phyloP scores from a whole-genome alignment of 2,888 invertebrate species.

The Stenichneumon culpator region DNA sequence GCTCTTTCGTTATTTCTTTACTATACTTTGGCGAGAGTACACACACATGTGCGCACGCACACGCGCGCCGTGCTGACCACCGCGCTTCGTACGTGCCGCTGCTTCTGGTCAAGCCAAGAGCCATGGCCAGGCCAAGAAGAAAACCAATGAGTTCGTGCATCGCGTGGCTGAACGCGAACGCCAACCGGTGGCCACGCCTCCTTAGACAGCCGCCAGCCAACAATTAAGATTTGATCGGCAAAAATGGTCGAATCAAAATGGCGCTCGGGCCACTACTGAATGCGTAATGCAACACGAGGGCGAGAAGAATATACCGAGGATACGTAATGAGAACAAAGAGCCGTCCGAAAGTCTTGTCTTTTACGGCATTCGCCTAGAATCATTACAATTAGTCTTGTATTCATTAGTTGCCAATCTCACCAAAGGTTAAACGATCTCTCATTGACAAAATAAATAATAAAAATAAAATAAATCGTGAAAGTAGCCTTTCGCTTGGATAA shows the following conservation, averaged over 20 bases:
- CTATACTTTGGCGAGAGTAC: not conserved
- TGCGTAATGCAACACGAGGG: slow-evolving; percentile 80
- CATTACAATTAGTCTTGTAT: not conserved
- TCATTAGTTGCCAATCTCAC: not conserved
- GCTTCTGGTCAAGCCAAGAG: slow-evolving; percentile 51
- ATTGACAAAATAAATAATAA: not conserved
- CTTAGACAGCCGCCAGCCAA: slow-evolving; percentile 85
- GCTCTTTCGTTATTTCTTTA: not conserved
- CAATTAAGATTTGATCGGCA: slow-evolving; percentile 86
- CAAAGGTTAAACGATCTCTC: not conserved
- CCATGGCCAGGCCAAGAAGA: slow-evolving; percentile 72
- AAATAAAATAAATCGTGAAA: not conserved
- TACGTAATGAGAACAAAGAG: slow-evolving; percentile 18
- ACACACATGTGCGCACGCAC: slow-evolving; percentile 11
- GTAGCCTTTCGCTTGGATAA: not conserved
- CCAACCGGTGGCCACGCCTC: slow-evolving; percentile 83
- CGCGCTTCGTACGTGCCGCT: slow-evolving; percentile 48
- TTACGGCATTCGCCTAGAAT: slow-evolving; percentile 5
- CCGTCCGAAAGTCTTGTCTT: slow-evolving; percentile 5
- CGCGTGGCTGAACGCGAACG: slow-evolving; percentile 84
- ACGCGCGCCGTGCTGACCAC: slow-evolving; percentile 36
- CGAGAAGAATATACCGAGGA: slow-evolving; percentile 34
- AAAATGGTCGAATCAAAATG: slow-evolving; percentile 85
- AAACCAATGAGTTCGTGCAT: slow-evolving; percentile 83
- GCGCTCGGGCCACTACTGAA: slow-evolving; percentile 82